Base-by-base conservation (phyloP, 2,888 invertebrate species). In the Cerceris rybyensis region DNA sequence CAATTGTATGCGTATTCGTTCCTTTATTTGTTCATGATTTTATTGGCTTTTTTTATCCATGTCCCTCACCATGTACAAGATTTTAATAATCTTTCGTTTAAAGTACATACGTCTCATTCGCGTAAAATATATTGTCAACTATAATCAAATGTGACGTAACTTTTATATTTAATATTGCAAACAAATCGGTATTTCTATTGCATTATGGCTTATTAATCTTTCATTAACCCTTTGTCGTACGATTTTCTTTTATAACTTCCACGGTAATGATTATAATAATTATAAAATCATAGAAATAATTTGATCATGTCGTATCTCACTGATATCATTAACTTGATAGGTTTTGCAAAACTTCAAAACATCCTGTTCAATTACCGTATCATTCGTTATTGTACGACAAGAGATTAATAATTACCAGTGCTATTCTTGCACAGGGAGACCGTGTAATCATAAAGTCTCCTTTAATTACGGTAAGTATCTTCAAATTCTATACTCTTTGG, bases 391-490 rank as follows among this genome's bases (percentile, higher is more conserved):
- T n/a, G n/a, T n/a, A n/a, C n/a, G n/a, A n/a, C n/a, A n/a, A n/a
- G n/a, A n/a, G n/a, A n/a, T n/a, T n/a, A 28, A 28, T 28, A 28
- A 28, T 28, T 28, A 28, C 4, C 28, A 28, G 1, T 28, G 28
- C 28, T 28, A 28, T 28, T 28, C 28, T 28, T 28, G 28, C 28
- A 28, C 28, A 28, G 28, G 4, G 28, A 28, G 28, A 28, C 39
- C 60, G 9, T 16, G 39, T 57, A 39, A 39, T n/a, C 59, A 69
- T 39, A 46, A 54, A 7, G n/a, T 52, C 39, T 64, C 57, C 41
- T 59, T 75, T 42, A 28, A 39, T 66, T 63, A 16, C 54, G 52
- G 16, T 76, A 73, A 81, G 70, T 76, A 81, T 59, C 57, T 52
- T 49, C n/a, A 55, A 58, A 11, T 52, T 55, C 28, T 17, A 11